These are phyloP conservation scores for Thalassophryne amazonica DNA, from an alignment of 2,797 vertebrate species.

Conservation along the genomic window DNA sequence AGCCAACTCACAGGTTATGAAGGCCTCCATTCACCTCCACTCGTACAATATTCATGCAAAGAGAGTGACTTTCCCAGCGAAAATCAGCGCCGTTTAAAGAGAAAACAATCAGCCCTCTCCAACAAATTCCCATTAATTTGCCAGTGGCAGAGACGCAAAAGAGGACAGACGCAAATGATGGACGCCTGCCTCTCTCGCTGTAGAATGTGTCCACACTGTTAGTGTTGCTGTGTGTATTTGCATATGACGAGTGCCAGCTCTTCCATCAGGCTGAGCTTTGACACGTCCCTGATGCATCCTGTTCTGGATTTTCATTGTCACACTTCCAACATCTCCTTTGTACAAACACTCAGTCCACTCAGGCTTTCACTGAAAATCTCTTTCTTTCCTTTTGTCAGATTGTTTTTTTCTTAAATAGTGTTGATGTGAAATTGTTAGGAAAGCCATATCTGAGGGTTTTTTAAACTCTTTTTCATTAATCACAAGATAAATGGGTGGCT, in stretches of 20 bases:
- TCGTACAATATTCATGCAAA: slow-evolving; percentile 63
- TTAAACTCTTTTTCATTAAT: slow-evolving; percentile 38
- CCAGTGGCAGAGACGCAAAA: slow-evolving; percentile 33
- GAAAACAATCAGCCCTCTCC: slow-evolving; percentile 71
- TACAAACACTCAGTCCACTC: slow-evolving; percentile 35
- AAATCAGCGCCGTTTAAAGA: slow-evolving; percentile 71
- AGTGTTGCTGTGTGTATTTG: slow-evolving; percentile 12
- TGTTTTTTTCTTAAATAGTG: slow-evolving; percentile 6
- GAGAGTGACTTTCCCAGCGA: slow-evolving; percentile 54
- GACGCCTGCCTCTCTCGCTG: slow-evolving; percentile 54
- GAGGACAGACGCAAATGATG: slow-evolving; percentile 46
- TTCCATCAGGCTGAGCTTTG: slow-evolving; percentile 49
- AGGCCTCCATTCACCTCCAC: slow-evolving; percentile 71
- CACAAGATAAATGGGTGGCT: slow-evolving; percentile 29
- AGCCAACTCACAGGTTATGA: slow-evolving; percentile 63
- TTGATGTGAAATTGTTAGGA: slow-evolving; percentile 12
- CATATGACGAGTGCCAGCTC: slow-evolving; percentile 40
- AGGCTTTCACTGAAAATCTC: slow-evolving; percentile 18
- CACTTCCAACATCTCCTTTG: slow-evolving; percentile 50
- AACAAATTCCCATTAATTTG: slow-evolving; percentile 67
- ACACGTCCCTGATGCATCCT: slow-evolving; percentile 66
- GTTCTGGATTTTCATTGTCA: slow-evolving; percentile 54
- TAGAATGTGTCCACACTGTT: too few relatives aligned
- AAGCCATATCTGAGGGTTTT: not conserved
- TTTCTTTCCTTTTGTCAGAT: slow-evolving; percentile 10